Evolutionary conservation across 1,140 invertebrate genomes (phyloP), one percentile per base, ranked within the genome.

Genomic region (Drosophila simulans): DNA sequence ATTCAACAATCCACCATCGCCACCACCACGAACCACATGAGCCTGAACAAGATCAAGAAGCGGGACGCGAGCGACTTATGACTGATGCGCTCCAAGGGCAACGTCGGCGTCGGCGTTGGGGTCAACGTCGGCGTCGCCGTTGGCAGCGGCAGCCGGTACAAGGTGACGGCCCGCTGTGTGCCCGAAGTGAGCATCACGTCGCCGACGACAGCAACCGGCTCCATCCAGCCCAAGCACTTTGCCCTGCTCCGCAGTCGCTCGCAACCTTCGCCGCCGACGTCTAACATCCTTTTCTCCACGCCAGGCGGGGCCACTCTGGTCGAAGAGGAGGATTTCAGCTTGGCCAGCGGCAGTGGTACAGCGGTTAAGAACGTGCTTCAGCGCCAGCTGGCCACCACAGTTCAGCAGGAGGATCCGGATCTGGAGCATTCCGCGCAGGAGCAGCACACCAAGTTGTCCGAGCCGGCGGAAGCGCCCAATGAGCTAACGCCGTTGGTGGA

Each of bases 21-120:
- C 76, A 82, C 59, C 63, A 78, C 79, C 74, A 73, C 83, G 80
- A 79, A 81, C 83, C 76, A 91, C 70, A 91, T 91, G 90, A 92
- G 88, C 75, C 70, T 79, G 56, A 91, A 91, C 80, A 92, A 92
- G 79, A 90, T 92, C 72, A 92, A 92, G 76, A 92, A 92, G 78
- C 91, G 86, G 58, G 91, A 92, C 68, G 91, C 91, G 59, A 82
- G 83, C 34, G 92, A 92, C 73, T 92, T 92, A 92, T 92, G 92
- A 92, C 92, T 92, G 79, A 79, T 92, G 75, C 85, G 82, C 54
- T 81, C 83, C 51, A 89, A 91, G 51, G 83, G 76, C 63, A 75
- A 80, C 62, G 73, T 72, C 65, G 81, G 81, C 52, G 74, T 75
- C 53, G 81, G 48, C 48, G 46, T 46, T 12, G 45, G 45, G 20